Conservation (phyloP, 2,888 invertebrate species). For the Lepetodrilus schrolli region DNA sequence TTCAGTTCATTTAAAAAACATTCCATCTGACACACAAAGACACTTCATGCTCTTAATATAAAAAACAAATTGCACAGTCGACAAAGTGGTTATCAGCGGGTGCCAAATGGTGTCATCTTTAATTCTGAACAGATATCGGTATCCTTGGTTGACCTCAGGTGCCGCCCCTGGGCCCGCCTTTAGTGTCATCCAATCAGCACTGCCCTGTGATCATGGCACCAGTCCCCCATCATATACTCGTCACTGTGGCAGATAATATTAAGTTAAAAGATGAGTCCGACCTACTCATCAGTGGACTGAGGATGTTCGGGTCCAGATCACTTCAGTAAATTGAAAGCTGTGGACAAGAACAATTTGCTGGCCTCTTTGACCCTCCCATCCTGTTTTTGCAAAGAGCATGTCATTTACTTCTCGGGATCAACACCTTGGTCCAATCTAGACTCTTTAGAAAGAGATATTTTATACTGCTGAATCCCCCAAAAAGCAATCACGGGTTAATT, state of each 20-base stretch:
- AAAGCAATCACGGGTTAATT: conserved; percentile 26
- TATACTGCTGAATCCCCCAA: conserved; percentile 15
- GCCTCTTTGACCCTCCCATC: conserved; percentile 3
- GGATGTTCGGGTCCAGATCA: conserved; percentile 11
- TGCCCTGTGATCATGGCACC: neutral
- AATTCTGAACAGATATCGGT: too few relatives aligned
- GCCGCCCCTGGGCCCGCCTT: neutral
- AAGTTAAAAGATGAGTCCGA: neutral
- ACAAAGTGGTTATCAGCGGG: too few relatives aligned
- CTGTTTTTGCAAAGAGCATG: neutral
- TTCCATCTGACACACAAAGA: too few relatives aligned
- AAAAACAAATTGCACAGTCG: too few relatives aligned
- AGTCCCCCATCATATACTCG: neutral
- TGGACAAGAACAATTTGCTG: conserved; percentile 10
- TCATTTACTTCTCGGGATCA: conserved; percentile 1
- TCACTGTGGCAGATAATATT: neutral
- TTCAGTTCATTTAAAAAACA: too few relatives aligned
- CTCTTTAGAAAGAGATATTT: neutral
- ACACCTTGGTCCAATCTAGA: conserved; percentile 7
- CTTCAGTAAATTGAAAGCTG: neutral
- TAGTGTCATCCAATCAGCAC: neutral
- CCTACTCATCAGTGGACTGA: neutral
- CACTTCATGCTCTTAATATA: too few relatives aligned
- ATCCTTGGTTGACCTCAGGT: neutral
- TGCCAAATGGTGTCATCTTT: too few relatives aligned